Conservation (phyloP, 1,140 invertebrate species). For the Aphis gossypii region DNA sequence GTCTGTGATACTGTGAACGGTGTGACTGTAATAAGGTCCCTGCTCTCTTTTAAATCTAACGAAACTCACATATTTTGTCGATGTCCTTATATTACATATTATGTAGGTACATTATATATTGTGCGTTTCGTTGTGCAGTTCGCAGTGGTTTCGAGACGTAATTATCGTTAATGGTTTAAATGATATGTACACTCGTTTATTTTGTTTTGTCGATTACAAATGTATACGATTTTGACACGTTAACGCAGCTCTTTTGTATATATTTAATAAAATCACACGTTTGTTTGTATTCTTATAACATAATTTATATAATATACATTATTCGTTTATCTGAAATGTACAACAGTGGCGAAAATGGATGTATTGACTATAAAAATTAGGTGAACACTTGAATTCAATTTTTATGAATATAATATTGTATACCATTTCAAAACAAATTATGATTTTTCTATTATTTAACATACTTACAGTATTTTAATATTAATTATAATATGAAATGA, state of each 20-base stretch:
- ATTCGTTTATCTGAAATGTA: no score
- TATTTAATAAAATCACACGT: background rate
- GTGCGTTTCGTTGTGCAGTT: background rate
- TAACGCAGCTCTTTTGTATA: background rate
- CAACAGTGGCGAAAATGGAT: background rate
- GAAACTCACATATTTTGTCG: background rate
- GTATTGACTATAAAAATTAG: background rate
- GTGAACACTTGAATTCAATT: background rate
- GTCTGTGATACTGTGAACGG: background rate
- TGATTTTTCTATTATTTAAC: background rate
- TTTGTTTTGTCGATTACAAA: background rate
- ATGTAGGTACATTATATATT: background rate
- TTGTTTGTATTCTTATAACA: background rate
- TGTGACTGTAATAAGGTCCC: background rate
- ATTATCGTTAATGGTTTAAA: background rate
- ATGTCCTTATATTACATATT: background rate
- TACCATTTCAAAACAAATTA: background rate
- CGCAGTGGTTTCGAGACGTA: background rate
- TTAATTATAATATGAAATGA: background rate
- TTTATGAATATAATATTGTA: background rate
- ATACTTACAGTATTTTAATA: background rate
- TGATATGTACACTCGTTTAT: background rate
- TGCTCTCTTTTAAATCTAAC: background rate
- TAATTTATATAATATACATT: background rate
- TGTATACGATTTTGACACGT: background rate